Conservation (phyloP, 2,888 invertebrate genomes). For the Metallyticus violacea region DNA sequence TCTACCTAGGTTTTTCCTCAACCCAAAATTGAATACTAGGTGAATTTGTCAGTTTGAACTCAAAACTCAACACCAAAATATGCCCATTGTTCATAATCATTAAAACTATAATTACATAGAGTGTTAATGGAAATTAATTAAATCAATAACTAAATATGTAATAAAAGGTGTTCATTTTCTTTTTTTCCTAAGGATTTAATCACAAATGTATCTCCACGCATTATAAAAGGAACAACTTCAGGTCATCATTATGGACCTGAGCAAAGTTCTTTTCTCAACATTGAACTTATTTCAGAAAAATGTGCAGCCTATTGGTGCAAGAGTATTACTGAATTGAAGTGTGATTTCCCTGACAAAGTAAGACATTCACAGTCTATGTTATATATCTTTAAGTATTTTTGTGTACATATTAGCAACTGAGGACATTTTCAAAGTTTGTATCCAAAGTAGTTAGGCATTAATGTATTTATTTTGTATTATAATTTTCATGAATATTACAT, state of each 20-base stretch:
- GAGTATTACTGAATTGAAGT: slow-evolving; percentile 83
- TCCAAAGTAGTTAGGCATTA: too few species aligned
- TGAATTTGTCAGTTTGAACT: too few species aligned
- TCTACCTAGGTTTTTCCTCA: too few species aligned
- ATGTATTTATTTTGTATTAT: too few species aligned
- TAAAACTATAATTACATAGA: too few species aligned
- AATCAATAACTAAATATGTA: not conserved
- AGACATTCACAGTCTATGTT: not conserved
- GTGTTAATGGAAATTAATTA: not conserved
- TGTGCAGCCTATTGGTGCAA: slow-evolving; percentile 89
- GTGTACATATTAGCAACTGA: too few species aligned
- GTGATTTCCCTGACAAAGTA: slow-evolving; percentile 87
- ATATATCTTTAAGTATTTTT: too few species aligned
- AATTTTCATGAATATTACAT: too few species aligned
- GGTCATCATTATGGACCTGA: slow-evolving; percentile 91
- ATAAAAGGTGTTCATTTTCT: not conserved
- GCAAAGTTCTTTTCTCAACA: slow-evolving; percentile 95
- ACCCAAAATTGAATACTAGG: too few species aligned
- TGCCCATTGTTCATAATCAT: too few species aligned
- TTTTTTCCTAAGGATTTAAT: slow-evolving; percentile 72
- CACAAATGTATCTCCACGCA: slow-evolving; percentile 95
- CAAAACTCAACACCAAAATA: too few species aligned
- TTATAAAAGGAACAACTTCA: slow-evolving; percentile 89
- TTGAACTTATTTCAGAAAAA: slow-evolving; percentile 97
- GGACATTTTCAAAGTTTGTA: too few species aligned